phyloP scores from a whole-genome alignment of 2,113 vertebrate species.

The Syrrhaptes paradoxus region DNA sequence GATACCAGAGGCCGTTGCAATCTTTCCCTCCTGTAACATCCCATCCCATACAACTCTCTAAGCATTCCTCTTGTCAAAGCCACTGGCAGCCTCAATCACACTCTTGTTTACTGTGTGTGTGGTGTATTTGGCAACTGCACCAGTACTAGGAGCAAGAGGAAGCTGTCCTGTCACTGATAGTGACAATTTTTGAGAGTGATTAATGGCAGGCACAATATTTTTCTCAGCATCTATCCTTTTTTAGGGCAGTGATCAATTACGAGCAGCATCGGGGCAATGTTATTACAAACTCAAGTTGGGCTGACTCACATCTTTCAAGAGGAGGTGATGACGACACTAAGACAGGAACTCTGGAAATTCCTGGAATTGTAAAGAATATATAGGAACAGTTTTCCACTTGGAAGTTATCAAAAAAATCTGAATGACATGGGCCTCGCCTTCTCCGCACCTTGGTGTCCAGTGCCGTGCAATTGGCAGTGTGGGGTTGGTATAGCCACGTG shows the following conservation, averaged over 20 bases:
- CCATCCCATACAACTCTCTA: neutral
- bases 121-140: neutral
- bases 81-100: neutral
- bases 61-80: neutral
- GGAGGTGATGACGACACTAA: neutral
- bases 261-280: neutral
- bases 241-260: neutral
- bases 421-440: neutral
- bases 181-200: neutral
- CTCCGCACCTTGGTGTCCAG: neutral
- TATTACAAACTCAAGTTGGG: neutral
- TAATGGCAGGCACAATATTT: neutral
- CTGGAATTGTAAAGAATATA: constrained; percentile 34
- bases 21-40: neutral
- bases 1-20: neutral
- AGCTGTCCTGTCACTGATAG: neutral
- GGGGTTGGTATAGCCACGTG: neutral
- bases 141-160: neutral
- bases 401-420: neutral
- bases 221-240: neutral
- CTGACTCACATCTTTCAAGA: neutral
- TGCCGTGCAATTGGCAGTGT: fast-evolving
- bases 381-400: neutral
- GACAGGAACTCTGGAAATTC: constrained; percentile 40
- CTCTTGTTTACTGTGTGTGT: neutral